Percentiles rank a stretch among this genome's conserved stretches.
These are phyloP conservation scores for Agriopis leucophaearia DNA, from an alignment of 2,888 invertebrate species.

Conservation along the genomic window DNA sequence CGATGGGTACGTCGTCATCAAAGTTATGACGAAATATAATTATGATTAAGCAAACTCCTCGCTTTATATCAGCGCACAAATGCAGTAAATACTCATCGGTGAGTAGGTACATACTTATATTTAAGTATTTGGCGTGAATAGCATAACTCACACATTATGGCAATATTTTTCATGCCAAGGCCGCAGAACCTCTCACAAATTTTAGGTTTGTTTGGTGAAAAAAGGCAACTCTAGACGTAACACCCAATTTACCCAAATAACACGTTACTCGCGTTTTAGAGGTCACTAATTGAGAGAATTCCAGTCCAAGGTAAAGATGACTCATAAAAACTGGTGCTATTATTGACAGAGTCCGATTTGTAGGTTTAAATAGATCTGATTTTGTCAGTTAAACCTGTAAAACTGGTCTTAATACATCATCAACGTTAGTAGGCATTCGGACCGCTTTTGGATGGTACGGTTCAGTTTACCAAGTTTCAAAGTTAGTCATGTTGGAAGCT, in stretches of 20 bases:
- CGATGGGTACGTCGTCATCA: too few species aligned
- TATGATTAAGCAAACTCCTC: neutral
- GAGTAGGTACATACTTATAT: neutral
- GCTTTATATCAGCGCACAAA: neutral
- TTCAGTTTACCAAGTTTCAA: neutral
- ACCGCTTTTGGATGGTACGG: neutral
- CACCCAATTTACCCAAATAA: constrained; percentile 28
- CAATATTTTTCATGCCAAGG: constrained; percentile 20
- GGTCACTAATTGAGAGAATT: constrained; percentile 31
- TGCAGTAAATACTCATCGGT: neutral
- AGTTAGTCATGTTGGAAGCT: too few species aligned
- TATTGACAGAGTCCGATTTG: constrained; percentile 1
- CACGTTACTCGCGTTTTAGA: constrained; percentile 23
- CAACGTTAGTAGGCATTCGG: neutral
- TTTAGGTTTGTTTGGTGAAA: constrained; percentile 13
- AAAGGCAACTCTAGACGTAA: constrained; percentile 16
- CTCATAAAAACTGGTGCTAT: constrained; percentile 21
- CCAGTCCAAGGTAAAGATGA: constrained; percentile 29
- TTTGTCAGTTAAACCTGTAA: neutral
- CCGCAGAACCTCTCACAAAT: constrained; percentile 14
- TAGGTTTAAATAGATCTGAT: constrained; percentile 2
- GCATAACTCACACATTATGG: neutral
- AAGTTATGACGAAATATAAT: neutral
- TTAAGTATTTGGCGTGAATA: neutral
- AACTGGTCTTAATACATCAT: neutral